phyloP scores from a whole-genome alignment of 1,140 invertebrate species.

The Drosophila auraria region DNA sequence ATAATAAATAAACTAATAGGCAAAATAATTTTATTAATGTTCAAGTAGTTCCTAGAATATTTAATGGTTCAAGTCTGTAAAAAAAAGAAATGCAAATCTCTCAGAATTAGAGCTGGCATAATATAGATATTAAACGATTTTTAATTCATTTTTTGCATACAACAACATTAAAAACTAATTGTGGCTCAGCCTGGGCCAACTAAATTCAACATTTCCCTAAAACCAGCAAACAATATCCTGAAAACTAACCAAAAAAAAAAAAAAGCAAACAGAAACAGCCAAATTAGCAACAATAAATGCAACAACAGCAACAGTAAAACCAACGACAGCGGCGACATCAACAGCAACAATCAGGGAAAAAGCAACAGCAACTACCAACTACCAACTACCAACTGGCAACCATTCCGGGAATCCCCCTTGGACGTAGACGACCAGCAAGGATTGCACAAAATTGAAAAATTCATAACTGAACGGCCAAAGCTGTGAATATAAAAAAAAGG shows the following conservation, averaged over 20 bases:
- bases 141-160: too few species aligned
- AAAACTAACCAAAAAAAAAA: slow-evolving; percentile 6
- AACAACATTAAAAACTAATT: too few species aligned
- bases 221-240: background rate
- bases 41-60: too few species aligned
- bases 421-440: slow-evolving; percentile 20
- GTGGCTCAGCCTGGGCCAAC: background rate
- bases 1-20: too few species aligned
- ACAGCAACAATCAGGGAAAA: slow-evolving; percentile 20
- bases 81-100: too few species aligned
- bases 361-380: background rate
- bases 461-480: slow-evolving; percentile 49
- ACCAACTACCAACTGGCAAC: slow-evolving; percentile 13
- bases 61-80: too few species aligned
- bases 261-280: background rate
- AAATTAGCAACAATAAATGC: slow-evolving; percentile 19
- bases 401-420: slow-evolving; percentile 1
- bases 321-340: slow-evolving; percentile 16
- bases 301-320: slow-evolving; percentile 28
- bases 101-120: too few species aligned
- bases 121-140: too few species aligned
- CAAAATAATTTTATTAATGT: too few species aligned
- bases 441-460: slow-evolving; percentile 58
- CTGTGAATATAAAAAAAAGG: slow-evolving; percentile 46
- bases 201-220: too few species aligned